A percentile compares a stretch with the other conserved stretches of the same genome.
phyloP scores from a whole-genome alignment of 2,113 vertebrate species.

The Lepus europaeus region DNA sequence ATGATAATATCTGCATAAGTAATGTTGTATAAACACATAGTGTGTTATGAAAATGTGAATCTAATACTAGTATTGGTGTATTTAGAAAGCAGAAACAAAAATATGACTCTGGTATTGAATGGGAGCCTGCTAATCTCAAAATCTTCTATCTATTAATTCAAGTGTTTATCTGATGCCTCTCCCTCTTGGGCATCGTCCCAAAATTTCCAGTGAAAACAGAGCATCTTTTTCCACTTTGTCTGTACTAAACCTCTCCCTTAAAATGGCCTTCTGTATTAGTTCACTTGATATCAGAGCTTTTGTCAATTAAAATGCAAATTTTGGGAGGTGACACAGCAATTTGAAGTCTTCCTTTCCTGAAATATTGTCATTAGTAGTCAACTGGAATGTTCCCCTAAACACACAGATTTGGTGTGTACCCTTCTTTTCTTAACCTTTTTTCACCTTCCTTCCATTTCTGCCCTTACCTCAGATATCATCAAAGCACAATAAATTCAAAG shows the following conservation, averaged over 20 bases:
- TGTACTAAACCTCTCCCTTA: slow-evolving; percentile 49
- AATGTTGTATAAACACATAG: background rate
- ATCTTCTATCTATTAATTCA: background rate
- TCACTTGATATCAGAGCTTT: slow-evolving; percentile 10
- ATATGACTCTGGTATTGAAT: background rate
- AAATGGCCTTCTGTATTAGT: slow-evolving; percentile 23
- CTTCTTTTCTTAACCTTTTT: slow-evolving; percentile 4
- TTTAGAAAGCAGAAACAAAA: slow-evolving; percentile 22
- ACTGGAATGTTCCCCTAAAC: slow-evolving; percentile 10
- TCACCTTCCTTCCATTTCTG: slow-evolving; percentile 33
- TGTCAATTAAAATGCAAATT: background rate
- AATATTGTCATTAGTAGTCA: slow-evolving; percentile 38
- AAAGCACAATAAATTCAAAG: slow-evolving; percentile 53
- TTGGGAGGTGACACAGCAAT: slow-evolving; percentile 48
- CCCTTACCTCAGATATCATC: background rate
- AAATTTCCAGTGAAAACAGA: slow-evolving; percentile 25
- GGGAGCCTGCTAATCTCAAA: background rate
- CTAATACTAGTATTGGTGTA: background rate
- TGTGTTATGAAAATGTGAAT: background rate
- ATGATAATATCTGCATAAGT: background rate
- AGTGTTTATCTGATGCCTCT: background rate
- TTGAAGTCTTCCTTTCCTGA: slow-evolving; percentile 63
- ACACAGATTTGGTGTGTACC: background rate
- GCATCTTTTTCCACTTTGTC: background rate
- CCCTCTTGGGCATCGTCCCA: background rate